Evolutionary conservation across 2,888 invertebrate genomes (phyloP), one percentile per base, ranked within the genome.

Genomic region (Pteria penguin): DNA sequence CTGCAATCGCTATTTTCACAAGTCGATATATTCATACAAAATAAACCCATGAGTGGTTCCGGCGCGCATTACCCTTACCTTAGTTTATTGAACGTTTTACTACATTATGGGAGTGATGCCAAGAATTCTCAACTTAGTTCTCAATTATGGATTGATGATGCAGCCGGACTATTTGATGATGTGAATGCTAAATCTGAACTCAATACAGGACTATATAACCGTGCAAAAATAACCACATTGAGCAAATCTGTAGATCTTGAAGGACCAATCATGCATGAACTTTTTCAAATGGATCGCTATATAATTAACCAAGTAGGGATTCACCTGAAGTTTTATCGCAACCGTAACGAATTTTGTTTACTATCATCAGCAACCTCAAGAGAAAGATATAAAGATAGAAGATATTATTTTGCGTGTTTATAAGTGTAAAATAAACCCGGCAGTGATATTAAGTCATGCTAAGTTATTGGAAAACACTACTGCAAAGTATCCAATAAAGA

Each of bases 401-500:
- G 79, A 79, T 26, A 68, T 73, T n/a, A 63, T 70, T 14, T 62
- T 79, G 54, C 68, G 75, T n/a, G 76, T 76, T 52, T 54, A 67
- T 18, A n/a, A 33, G 33, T 68, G 75, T 8, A 79, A 74, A 71
- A 32, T 76, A 5, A 73, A 73, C 24, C 76, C 76, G 24, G 60
- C 36, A 33, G 72, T 76, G 2, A 61, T 76, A 11, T 14, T 72
- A 4, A 72, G 63, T 18, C 74, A 76, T 2, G 26, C 45, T 11
- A 31, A 76, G 14, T 32, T 61, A 14, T n/a, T 76, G 11, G 60
- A 79, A 29, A 62, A 26, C 14, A 45, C 52, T 18, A 65, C 33
- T 5, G 76, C 72, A 18, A 31, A 71, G 52, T 75, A 80, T 33
- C 80, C 80, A n/a, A 74, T 69, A 60, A 74, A 31, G n/a, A n/a